Base-by-base conservation (phyloP, 2,113 vertebrate genomes). In the Pelvicachromis taeniatus region DNA sequence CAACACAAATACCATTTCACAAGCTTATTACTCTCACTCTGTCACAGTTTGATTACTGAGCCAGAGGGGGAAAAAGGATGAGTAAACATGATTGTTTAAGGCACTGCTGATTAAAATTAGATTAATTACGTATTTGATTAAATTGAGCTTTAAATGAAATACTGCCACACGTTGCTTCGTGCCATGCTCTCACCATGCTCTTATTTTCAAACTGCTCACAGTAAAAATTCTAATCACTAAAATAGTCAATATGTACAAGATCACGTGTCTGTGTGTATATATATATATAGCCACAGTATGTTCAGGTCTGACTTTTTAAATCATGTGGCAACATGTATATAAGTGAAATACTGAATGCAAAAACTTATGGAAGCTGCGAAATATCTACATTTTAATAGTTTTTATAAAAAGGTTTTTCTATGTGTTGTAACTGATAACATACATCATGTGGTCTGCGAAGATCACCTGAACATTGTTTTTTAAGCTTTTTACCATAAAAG, bases 211-310 rank as follows among this genome's bases (percentile, higher is more conserved):
- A 59, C 19, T 21, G 23, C 4, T 58, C 31, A 53, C 3, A 73
- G 23, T 77, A 85, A 14, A 86, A 85, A 78, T 70, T 40, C 1
- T 33, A 61, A 77, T 80, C 78, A 73, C 79, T 81, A 78, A 85
- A 86, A 86, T 53, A 35, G 9, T 78, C n/a, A n/a, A 50, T 88
- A 88, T 93, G 55, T 94, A 90, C 86, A 93, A 85, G 17, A 45
- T 54, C 45, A 35, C 53, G 16, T 38, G 23, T 38, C n/a, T 63
- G 1, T 55, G 9, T 45, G 1, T 38, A 56, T 45, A 21, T 21
- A 21, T 68, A 42, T 58, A 56, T 78, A 55, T 83, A 5, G 40
- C 52, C 82, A 53, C 73, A 50, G 11, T 53, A 53, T 53, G 31
- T 54, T 48, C 8, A 19, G 19, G 19, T 77, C 73, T 82, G 14